These are phyloP conservation scores for Urocolius indicus DNA, from an alignment of 2,113 vertebrate species.

Conservation along the genomic window DNA sequence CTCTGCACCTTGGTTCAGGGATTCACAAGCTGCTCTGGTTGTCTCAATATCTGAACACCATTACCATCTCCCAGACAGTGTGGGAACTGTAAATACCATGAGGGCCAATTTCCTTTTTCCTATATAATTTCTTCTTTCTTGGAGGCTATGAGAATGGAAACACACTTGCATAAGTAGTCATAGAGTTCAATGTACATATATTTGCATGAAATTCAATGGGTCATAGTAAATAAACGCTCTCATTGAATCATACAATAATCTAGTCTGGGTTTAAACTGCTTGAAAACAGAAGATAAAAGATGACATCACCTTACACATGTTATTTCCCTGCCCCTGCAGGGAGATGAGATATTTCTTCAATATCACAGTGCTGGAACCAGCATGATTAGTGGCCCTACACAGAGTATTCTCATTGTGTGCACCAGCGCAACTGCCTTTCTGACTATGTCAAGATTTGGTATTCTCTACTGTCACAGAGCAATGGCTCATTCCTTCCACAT, in stretches of 20 bases:
- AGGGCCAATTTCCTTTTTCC: not conserved
- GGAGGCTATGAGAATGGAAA: not conserved
- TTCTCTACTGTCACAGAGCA: not conserved
- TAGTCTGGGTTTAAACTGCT: not conserved
- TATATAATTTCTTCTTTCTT: not conserved
- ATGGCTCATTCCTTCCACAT: not conserved
- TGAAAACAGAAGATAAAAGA: not conserved
- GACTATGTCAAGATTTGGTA: accelerated
- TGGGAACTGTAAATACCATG: not conserved
- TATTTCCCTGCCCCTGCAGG: not conserved
- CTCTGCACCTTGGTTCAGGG: not conserved
- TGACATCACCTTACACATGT: not conserved
- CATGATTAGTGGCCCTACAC: not conserved
- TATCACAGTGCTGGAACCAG: not conserved
- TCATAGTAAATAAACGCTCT: not conserved
- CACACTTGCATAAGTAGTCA: not conserved
- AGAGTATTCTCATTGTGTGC: not conserved
- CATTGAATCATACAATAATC: not conserved
- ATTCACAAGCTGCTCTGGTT: not conserved
- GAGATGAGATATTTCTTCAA: not conserved
- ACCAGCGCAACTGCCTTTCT: not conserved
- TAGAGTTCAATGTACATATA: not conserved
- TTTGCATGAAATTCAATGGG: not conserved
- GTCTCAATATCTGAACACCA: not conserved
- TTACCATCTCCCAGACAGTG: not conserved